A percentile compares a stretch with the other conserved stretches of the same genome.
These are phyloP conservation scores for Sinelater perroti DNA, from an alignment of 2,888 invertebrate species.

Conservation along the genomic window DNA sequence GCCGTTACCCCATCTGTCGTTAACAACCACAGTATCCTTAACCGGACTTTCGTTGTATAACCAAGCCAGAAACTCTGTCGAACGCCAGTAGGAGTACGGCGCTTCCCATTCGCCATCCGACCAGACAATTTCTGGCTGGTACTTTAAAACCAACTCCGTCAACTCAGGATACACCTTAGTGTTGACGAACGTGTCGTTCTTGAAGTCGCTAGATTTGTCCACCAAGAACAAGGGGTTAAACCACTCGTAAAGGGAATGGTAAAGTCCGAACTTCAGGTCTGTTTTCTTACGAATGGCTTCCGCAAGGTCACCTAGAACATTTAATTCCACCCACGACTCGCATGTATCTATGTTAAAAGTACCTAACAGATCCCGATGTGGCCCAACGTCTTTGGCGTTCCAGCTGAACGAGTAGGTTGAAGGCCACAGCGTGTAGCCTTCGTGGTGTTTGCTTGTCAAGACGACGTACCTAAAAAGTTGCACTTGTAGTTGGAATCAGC, in stretches of 20 bases:
- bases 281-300: constrained; percentile 69
- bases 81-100: constrained; percentile 81
- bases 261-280: constrained; percentile 79
- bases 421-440: constrained; percentile 84
- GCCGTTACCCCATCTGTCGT: constrained; percentile 89
- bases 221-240: constrained; percentile 80
- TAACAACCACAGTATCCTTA: constrained; percentile 85
- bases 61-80: constrained; percentile 88
- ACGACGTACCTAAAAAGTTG: constrained; percentile 73
- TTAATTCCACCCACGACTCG: background rate
- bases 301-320: constrained; percentile 69
- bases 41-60: constrained; percentile 92
- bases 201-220: constrained; percentile 73
- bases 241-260: constrained; percentile 90
- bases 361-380: constrained; percentile 79
- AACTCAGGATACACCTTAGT: constrained; percentile 82
- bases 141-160: constrained; percentile 74
- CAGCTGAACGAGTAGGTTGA: constrained; percentile 81
- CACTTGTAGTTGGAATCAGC: too few relatives aligned
- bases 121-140: constrained; percentile 85
- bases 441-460: constrained; percentile 86
- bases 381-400: constrained; percentile 83
- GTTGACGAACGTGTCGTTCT: constrained; percentile 71
- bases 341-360: background rate
- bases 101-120: constrained; percentile 96